Evolutionary conservation across 2,113 vertebrate genomes (phyloP).

Genomic region (Scortum barcoo): DNA sequence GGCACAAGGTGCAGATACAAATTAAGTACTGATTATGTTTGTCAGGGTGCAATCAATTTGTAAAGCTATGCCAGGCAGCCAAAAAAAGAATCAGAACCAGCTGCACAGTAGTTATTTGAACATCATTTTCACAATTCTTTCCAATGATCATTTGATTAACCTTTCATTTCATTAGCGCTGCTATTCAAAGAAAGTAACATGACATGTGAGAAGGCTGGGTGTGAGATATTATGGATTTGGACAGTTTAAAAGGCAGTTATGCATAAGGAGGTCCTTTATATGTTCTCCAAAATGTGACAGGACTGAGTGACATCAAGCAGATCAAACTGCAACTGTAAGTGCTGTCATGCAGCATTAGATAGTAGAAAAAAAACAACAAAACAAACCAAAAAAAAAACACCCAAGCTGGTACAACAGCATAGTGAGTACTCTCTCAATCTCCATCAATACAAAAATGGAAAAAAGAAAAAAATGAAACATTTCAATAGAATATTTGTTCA

Average conservation of each 20-base stretch:
- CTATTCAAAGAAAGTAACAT: neutral
- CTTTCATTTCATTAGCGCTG: neutral
- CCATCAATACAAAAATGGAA: neutral
- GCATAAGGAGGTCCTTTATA: neutral
- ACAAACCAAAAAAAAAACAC: neutral
- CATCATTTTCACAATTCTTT: neutral
- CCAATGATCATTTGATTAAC: neutral
- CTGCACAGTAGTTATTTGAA: neutral
- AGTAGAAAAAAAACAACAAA: neutral
- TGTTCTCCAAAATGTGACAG: constrained; percentile 16
- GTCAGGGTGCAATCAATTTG: constrained; percentile 10
- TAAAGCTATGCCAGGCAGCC: neutral
- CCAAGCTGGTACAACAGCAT: neutral
- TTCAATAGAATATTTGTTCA: neutral
- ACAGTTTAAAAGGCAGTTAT: constrained; percentile 4
- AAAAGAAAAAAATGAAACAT: neutral
- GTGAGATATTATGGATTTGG: neutral
- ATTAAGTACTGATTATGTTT: constrained; percentile 7
- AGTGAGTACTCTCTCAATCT: neutral
- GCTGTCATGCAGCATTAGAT: constrained; percentile 16
- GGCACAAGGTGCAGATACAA: constrained; percentile 14
- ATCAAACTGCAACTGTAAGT: constrained; percentile 1
- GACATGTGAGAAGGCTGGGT: neutral
- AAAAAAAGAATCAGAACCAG: neutral
- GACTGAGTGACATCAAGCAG: constrained; percentile 9